These are phyloP conservation scores for Tachysurus vachellii DNA, from an alignment of 2,113 vertebrate genomes.

Conservation along the genomic window DNA sequence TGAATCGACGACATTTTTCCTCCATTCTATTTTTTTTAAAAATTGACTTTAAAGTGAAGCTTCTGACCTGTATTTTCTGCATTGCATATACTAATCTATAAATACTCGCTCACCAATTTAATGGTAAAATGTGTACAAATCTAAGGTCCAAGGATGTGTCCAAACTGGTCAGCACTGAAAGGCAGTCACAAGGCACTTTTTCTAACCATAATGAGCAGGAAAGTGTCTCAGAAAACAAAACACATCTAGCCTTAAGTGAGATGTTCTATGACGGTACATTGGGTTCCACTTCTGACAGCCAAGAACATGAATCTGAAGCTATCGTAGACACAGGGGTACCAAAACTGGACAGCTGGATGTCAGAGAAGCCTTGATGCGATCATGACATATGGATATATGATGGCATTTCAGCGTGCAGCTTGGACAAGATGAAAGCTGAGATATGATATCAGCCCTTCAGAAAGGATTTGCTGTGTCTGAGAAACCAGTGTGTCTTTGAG, in stretches of 20 bases:
- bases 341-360: background rate
- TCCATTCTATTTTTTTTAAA: background rate
- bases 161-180: background rate
- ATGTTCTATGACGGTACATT: background rate
- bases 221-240: background rate
- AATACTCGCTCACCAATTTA: background rate
- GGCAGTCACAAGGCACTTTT: background rate
- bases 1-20: background rate
- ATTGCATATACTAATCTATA: background rate
- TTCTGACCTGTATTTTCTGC: background rate
- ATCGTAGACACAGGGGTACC: no score
- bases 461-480: constrained; percentile 7
- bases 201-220: background rate
- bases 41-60: background rate
- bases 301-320: background rate
- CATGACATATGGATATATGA: background rate
- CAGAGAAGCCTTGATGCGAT: background rate
- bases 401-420: constrained; percentile 8
- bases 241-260: no score
- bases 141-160: background rate
- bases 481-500: constrained; percentile 10
- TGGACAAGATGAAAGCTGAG: constrained; percentile 41
- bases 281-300: background rate
- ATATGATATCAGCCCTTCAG: constrained; percentile 30
- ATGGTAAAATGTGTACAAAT: background rate